Percentiles rank a stretch among this genome's conserved stretches.
phyloP scores from a whole-genome alignment of 1,140 invertebrate genomes.

The Araneus ventricosus region DNA sequence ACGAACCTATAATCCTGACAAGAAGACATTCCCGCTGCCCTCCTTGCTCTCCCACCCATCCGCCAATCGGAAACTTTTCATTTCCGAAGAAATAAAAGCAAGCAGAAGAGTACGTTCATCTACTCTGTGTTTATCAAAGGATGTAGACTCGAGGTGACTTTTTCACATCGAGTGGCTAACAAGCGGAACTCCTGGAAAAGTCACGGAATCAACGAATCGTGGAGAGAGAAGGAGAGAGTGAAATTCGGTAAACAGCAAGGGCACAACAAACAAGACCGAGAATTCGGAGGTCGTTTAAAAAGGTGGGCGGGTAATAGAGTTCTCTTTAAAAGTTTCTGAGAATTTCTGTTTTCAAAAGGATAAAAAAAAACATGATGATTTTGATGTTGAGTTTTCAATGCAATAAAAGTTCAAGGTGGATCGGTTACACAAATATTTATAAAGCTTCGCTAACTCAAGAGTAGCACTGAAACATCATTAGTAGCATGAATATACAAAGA shows the following conservation, averaged over 20 bases:
- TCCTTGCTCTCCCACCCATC: not conserved
- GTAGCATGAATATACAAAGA: too few relatives aligned
- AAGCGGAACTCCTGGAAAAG: not conserved
- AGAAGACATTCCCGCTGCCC: not conserved
- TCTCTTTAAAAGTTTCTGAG: too few relatives aligned
- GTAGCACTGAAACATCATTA: too few relatives aligned
- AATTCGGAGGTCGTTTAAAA: not conserved
- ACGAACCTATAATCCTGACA: conserved; percentile 20
- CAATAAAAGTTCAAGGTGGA: too few relatives aligned
- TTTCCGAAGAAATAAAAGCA: not conserved
- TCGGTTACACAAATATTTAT: too few relatives aligned
- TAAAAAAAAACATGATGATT: too few relatives aligned
- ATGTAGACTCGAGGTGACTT: not conserved
- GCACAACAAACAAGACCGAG: not conserved
- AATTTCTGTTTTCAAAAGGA: too few relatives aligned
- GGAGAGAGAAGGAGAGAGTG: not conserved
- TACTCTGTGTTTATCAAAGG: not conserved
- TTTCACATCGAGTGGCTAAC: not conserved
- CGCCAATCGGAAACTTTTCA: not conserved
- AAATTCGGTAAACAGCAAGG: not conserved
- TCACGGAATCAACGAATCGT: not conserved
- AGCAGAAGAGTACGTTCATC: not conserved
- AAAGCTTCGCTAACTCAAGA: too few relatives aligned
- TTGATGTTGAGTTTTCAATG: too few relatives aligned
- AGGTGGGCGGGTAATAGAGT: too few relatives aligned